Evolutionary conservation across 2,113 vertebrate species (phyloP).

Genomic region (Eclectus roratus): DNA sequence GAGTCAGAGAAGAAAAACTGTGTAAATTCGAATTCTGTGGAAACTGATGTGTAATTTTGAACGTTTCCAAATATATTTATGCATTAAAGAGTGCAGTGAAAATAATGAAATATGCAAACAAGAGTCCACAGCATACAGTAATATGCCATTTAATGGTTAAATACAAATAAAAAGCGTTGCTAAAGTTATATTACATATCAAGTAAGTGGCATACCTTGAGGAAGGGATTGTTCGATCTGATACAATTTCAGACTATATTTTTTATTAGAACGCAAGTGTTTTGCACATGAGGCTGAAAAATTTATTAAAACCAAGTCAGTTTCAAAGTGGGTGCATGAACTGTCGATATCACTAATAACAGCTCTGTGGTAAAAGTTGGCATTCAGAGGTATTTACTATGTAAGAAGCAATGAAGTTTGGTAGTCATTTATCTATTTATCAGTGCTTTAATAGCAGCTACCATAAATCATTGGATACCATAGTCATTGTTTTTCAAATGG

Average conservation of each 20-base stretch:
- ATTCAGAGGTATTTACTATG: slow-evolving; percentile 84
- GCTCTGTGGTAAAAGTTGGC: slow-evolving; percentile 78
- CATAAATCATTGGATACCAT: slow-evolving; percentile 72
- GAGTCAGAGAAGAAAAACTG: slow-evolving; percentile 94
- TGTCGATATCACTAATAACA: slow-evolving; percentile 70
- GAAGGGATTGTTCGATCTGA: slow-evolving; percentile 68
- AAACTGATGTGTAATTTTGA: slow-evolving; percentile 93
- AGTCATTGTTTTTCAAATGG: slow-evolving; percentile 75
- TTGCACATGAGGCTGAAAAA: slow-evolving; percentile 77
- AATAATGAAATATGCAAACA: slow-evolving; percentile 81
- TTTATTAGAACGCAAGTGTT: slow-evolving; percentile 83
- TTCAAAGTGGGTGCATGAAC: slow-evolving; percentile 67
- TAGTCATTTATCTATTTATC: slow-evolving; percentile 74
- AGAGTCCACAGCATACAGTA: slow-evolving; percentile 72
- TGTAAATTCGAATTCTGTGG: slow-evolving; percentile 89
- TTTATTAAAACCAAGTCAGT: slow-evolving; percentile 53
- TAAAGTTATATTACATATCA: slow-evolving; percentile 75
- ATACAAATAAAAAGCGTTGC: slow-evolving; percentile 70
- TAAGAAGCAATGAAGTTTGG: slow-evolving; percentile 77
- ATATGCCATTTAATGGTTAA: slow-evolving; percentile 75
- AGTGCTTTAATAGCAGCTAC: slow-evolving; percentile 78
- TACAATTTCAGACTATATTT: slow-evolving; percentile 77
- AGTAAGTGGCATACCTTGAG: slow-evolving; percentile 70
- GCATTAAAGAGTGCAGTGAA: slow-evolving; percentile 80
- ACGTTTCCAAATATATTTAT: slow-evolving; percentile 77